Evolutionary conservation across 2,888 invertebrate species (phyloP), one percentile per base, ranked within the genome.

Genomic region (Drosophila putrida): DNA sequence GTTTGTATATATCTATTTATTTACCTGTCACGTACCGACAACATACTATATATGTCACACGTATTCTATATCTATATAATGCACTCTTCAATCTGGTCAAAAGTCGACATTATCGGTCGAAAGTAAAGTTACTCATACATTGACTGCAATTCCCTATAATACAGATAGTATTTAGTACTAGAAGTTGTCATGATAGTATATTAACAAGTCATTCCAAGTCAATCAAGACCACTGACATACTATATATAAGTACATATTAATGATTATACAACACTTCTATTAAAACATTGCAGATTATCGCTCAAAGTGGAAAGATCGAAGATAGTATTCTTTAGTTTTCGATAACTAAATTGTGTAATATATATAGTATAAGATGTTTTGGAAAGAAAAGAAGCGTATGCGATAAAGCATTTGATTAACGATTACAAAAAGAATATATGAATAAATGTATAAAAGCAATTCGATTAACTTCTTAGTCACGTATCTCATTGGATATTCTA

Each of bases 401-500:
- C 20, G 20, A 20, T 20, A 20, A 20, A 20, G 20, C 20, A 20
- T 20, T 20, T 20, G 3, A 20, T 20, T 20, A 46, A 9, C 15
- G 27, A 46, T 55, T 55, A 27, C 33, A 44, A 33, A 57, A 15
- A 36, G n/a, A 27, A 31, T 59, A 50, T 33, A n/a, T n/a, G n/a
- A n/a, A n/a, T n/a, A 58, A 28, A 49, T 41, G 36, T 2, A 36
- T 10, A 38, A n/a, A 31, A 35, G 51, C 36, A 10, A 8, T 36
- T n/a, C n/a, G 36, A 27, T 61, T 44, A 54, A 31, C 9, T 43
- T 35, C 38, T 47, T 60, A 75, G 71, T 75, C 75, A 75, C 75
- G 75, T 71, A 60, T 15, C 31, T 53, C 38, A 59, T 63, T 63
- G 47, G n/a, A n/a, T 41, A 73, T 73, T 67, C 73, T 31, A 57